These are phyloP conservation scores for Lepidotrigona ventralis DNA, from an alignment of 1,140 invertebrate species.

Conservation along the genomic window DNA sequence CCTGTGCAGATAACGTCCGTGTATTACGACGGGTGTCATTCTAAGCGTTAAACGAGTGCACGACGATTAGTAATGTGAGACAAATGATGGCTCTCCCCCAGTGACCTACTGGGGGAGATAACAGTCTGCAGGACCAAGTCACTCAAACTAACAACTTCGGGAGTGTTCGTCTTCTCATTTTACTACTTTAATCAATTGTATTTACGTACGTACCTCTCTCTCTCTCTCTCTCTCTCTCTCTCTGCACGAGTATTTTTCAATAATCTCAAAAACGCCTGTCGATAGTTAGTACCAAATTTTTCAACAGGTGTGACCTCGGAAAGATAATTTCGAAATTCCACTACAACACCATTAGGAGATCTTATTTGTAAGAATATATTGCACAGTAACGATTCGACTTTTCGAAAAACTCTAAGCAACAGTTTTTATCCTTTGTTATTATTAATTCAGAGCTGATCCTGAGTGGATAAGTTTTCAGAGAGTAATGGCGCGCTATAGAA, in stretches of 20 bases:
- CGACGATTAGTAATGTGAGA: conserved; percentile 61
- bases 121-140: conserved; percentile 4
- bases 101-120: conserved; percentile 5
- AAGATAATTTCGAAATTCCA: background rate
- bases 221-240: background rate
- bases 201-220: background rate
- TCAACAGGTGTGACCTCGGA: no score
- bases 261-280: no score
- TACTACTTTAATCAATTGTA: background rate
- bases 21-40: conserved; percentile 59
- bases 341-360: background rate
- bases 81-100: conserved; percentile 41
- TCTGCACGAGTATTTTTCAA: background rate
- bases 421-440: background rate
- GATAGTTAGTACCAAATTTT: no score
- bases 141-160: background rate
- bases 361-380: background rate
- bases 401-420: background rate
- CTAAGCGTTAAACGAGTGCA: conserved; percentile 56
- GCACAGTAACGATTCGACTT: background rate
- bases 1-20: conserved; percentile 43
- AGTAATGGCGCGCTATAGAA: no score
- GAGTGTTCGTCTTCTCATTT: background rate
- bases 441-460: no score
- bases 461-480: no score